Evolutionary conservation across 2,797 vertebrate species (phyloP).

Genomic region (Chiroxiphia lanceolata): DNA sequence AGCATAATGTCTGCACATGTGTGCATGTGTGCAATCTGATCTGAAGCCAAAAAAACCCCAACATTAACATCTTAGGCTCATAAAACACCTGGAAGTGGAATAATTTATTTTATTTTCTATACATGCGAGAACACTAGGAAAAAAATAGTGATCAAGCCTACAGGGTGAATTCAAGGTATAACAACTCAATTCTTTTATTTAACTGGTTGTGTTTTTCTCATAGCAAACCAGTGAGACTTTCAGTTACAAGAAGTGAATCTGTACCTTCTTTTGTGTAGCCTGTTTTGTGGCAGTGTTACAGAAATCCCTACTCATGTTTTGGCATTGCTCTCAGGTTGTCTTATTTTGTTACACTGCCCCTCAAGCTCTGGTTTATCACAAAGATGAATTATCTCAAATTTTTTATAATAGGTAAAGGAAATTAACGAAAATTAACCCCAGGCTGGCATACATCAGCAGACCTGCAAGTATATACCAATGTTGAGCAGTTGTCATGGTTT

Average conservation of each 20-base stretch:
- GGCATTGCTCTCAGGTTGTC: not conserved
- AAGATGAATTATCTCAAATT: not conserved
- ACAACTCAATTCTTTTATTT: not conserved
- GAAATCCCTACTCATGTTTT: not conserved
- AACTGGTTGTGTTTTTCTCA: not conserved
- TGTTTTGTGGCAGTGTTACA: not conserved
- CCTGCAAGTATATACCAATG: not conserved
- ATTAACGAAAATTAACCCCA: not conserved
- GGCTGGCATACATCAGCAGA: not conserved
- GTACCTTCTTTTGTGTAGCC: not conserved
- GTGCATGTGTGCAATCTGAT: not conserved
- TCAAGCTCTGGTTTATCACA: not conserved
- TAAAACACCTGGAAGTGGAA: not conserved
- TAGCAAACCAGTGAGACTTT: not conserved
- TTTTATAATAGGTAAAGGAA: not conserved
- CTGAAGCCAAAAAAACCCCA: not conserved
- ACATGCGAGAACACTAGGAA: not conserved
- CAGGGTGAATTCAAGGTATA: not conserved
- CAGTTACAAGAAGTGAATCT: not conserved
- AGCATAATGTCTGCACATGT: too few species aligned
- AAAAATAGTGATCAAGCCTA: rapidly evolving
- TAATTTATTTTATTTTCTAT: not conserved
- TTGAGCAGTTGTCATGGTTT: not conserved
- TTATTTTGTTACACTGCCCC: not conserved
- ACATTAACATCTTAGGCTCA: not conserved